Evolutionary conservation across 2,113 vertebrate species (phyloP).

Genomic region (Rana temporaria): DNA sequence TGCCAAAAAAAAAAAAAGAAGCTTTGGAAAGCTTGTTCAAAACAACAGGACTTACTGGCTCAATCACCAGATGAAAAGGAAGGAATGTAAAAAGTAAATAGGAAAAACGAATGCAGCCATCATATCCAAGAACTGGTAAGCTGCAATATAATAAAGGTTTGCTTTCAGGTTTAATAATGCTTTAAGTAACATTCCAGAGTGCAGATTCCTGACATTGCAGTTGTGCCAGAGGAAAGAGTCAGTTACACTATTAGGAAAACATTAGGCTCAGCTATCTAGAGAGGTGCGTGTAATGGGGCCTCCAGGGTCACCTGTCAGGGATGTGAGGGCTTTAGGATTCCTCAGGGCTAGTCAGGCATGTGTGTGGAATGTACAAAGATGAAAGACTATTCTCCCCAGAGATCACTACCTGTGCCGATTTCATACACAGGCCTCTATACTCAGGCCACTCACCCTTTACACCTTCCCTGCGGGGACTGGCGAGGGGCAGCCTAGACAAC

Average conservation of each 20-base stretch:
- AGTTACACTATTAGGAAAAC: background rate
- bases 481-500: no score
- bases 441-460: background rate
- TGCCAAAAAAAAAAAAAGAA: no score
- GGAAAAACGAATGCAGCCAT: no score
- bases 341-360: background rate
- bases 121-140: no score
- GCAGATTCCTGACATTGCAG: background rate
- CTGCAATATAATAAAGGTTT: no score
- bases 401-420: background rate
- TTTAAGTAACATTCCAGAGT: background rate
- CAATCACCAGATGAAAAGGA: no score
- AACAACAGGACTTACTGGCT: no score
- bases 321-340: constrained; percentile 10
- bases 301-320: constrained; percentile 24
- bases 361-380: constrained; percentile 1
- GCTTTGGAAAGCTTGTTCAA: no score
- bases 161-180: no score
- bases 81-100: no score
- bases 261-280: background rate
- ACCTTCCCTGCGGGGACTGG: no score
- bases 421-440: background rate
- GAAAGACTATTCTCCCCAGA: background rate
- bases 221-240: background rate
- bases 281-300: constrained; percentile 5